A percentile compares a stretch with the other conserved stretches of the same genome.
phyloP scores from a whole-genome alignment of 1,140 invertebrate genomes.

The Armadillidium nasatum region DNA sequence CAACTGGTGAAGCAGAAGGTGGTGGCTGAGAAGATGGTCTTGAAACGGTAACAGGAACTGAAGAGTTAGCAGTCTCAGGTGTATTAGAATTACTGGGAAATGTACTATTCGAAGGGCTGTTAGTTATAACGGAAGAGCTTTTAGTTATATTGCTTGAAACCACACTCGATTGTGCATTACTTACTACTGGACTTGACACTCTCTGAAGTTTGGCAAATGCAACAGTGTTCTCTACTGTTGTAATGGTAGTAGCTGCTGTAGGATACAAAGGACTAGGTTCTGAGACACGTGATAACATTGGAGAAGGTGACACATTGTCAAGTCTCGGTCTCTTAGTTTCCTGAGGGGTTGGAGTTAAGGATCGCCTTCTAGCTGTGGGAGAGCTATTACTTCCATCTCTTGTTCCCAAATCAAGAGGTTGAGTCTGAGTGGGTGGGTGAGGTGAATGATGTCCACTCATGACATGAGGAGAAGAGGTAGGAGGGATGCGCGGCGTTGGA shows the following conservation, averaged over 20 bases:
- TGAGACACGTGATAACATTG: slow-evolving; percentile 58
- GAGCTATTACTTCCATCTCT: slow-evolving; percentile 34
- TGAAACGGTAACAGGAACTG: not conserved
- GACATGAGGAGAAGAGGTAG: slow-evolving; percentile 38
- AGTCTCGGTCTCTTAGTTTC: slow-evolving; percentile 39
- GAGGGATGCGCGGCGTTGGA: slow-evolving; percentile 45
- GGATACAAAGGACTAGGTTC: slow-evolving; percentile 66
- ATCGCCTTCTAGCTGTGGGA: slow-evolving; percentile 35
- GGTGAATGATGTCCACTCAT: slow-evolving; percentile 23
- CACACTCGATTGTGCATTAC: not conserved
- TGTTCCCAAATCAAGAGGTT: slow-evolving; percentile 38
- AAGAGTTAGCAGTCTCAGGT: not conserved
- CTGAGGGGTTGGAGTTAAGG: slow-evolving; percentile 41
- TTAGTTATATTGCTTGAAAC: not conserved
- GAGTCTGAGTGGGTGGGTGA: slow-evolving; percentile 36
- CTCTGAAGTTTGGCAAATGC: slow-evolving; percentile 35
- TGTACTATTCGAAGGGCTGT: not conserved
- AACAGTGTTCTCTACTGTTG: slow-evolving; percentile 62
- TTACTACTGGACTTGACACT: slow-evolving; percentile 35
- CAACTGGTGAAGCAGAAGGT: not conserved
- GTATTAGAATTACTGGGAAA: not conserved
- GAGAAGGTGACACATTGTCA: slow-evolving; percentile 50
- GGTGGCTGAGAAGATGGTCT: not conserved
- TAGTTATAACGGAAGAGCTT: slow-evolving; percentile 4
- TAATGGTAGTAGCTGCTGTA: slow-evolving; percentile 66